phyloP scores from a whole-genome alignment of 2,888 invertebrate species.

The Rhagonycha lutea region DNA sequence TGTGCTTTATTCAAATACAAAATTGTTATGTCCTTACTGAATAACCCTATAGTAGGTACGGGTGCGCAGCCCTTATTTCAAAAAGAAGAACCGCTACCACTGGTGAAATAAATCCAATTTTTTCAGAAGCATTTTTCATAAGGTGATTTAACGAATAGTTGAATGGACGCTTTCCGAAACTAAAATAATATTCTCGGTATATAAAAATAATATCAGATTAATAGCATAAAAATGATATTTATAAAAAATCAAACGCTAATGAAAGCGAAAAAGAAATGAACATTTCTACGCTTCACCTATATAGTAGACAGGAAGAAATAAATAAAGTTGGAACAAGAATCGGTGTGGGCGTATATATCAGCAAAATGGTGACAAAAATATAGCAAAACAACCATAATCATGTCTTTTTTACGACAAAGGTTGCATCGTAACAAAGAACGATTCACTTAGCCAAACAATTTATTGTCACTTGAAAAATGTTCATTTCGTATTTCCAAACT shows the following conservation, averaged over 20 bases:
- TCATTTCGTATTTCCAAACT: background rate
- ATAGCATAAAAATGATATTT: background rate
- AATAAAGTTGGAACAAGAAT: conserved; percentile 45
- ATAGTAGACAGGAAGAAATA: conserved; percentile 46
- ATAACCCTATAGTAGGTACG: too few species aligned
- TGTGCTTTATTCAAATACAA: too few species aligned
- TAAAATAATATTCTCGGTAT: background rate
- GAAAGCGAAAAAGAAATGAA: conserved; percentile 26
- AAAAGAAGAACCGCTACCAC: background rate
- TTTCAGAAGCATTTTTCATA: background rate
- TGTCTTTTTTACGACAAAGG: conserved; percentile 2
- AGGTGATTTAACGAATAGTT: background rate
- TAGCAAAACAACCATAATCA: conserved; percentile 22
- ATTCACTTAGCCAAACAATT: background rate
- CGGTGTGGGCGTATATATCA: conserved; percentile 40
- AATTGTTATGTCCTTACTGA: too few species aligned
- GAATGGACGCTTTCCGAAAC: background rate
- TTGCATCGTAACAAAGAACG: background rate
- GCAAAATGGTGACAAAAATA: conserved; percentile 43
- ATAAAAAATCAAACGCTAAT: conserved; percentile 23
- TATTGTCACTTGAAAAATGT: background rate
- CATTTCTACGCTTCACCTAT: conserved; percentile 39
- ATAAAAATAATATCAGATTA: background rate
- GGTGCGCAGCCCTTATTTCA: too few species aligned
- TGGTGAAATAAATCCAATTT: background rate